Base-by-base conservation (phyloP, 1,140 invertebrate species). In the Sitophilus oryzae region DNA sequence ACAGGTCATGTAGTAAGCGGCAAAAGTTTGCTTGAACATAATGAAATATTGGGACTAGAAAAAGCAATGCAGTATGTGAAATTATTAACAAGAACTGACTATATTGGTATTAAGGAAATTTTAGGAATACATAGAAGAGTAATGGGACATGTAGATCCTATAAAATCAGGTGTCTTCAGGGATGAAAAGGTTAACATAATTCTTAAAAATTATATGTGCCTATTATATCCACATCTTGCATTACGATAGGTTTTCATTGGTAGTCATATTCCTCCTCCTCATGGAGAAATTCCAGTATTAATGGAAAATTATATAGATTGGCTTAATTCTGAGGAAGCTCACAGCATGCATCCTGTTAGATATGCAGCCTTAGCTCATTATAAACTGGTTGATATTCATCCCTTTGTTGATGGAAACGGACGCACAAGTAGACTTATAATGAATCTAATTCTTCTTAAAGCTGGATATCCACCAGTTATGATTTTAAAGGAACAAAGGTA, bases 371-470 rank as follows among this genome's bases (percentile, higher is more conserved):
- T 96, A 45, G 93, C 93, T 0, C 95, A 98, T 74, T 98, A 97
- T 72, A 96, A 96, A 76, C 71, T 98, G 43, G 95, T 97, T 0
- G 87, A 90, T 64, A 95, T 97, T 61, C 93, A 98, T 77, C 91
- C 91, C 0, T 94, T 94, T 71, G 80, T 83, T 0, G 90, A 94
- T 72, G 94, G 94, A 21, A 98, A 98, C 71, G 96, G 95, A 0
- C 78, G 96, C 64, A 98, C 95, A 0, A 93, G 93, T 2, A 76
- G 95, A 34, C 76, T 98, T 6, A 75, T 98, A 0, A 98, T 98
- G 94, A 98, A 98, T 71, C 80, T 95, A 55, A 86, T 98, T 55
- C 76, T 98, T n/a, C 96, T 98, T 89, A 88, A 92, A 72, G 89
- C 91, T n/a, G 95, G 94, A 0, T 98, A 90, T 76, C 95, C 95